phyloP scores from a whole-genome alignment of 2,797 vertebrate species.

The Aselliscus stoliczkanus region DNA sequence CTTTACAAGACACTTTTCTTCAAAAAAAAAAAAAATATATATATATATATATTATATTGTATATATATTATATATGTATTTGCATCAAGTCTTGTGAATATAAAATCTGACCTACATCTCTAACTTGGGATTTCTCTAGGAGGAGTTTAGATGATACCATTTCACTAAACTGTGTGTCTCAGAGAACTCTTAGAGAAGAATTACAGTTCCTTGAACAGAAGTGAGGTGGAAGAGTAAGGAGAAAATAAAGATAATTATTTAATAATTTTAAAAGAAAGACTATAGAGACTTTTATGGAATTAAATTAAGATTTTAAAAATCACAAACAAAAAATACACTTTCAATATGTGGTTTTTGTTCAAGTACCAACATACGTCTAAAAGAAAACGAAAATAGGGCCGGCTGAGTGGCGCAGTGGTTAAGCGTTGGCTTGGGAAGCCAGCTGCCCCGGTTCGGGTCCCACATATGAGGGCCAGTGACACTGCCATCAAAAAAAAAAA shows the following conservation, averaged over 20 bases:
- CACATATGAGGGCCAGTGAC: too few relatives aligned
- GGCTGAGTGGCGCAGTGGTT: too few relatives aligned
- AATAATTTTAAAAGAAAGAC: background rate
- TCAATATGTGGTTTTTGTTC: background rate
- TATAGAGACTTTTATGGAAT: background rate
- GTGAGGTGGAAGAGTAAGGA: background rate
- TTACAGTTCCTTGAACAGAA: background rate
- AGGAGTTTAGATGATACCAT: background rate
- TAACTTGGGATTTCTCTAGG: background rate
- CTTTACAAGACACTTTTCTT: constrained; percentile 10
- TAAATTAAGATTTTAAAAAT: background rate
- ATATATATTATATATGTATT: background rate
- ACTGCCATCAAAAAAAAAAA: too few relatives aligned
- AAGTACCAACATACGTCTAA: background rate
- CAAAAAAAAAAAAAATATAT: background rate
- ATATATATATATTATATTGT: too few relatives aligned
- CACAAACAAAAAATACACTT: background rate
- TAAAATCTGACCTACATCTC: constrained; percentile 1
- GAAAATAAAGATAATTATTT: background rate
- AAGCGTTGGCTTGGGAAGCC: too few relatives aligned
- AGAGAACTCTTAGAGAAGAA: background rate
- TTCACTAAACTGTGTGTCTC: background rate
- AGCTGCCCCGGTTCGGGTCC: too few relatives aligned
- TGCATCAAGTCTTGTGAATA: background rate
- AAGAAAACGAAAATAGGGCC: background rate